Percentiles rank a stretch among this genome's conserved stretches.
Evolutionary conservation across 2,888 invertebrate species (phyloP).

Genomic region (Trissolcus japonicus): DNA sequence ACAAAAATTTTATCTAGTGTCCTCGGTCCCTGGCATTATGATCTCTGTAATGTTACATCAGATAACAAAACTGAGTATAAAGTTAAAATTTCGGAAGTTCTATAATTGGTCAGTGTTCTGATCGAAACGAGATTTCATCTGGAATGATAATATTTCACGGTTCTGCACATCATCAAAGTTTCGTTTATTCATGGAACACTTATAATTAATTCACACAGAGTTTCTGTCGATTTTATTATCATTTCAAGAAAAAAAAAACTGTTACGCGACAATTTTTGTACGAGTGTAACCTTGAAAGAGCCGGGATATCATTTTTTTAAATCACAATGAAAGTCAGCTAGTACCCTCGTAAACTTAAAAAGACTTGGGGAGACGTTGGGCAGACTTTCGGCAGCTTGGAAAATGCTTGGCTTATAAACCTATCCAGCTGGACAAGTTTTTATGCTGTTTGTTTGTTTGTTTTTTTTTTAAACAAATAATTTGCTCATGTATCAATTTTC

Average conservation of each 20-base stretch:
- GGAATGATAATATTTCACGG: slow-evolving; percentile 45
- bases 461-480: too few species aligned
- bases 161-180: slow-evolving; percentile 32
- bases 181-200: slow-evolving; percentile 46
- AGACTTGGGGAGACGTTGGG: too few species aligned
- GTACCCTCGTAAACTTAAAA: too few species aligned
- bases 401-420: too few species aligned
- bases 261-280: slow-evolving; percentile 8
- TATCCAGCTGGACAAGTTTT: too few species aligned
- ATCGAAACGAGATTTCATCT: slow-evolving; percentile 44
- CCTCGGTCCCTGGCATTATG: slow-evolving; percentile 24
- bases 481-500: too few species aligned
- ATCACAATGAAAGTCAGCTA: not conserved
- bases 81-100: slow-evolving; percentile 29
- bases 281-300: not conserved
- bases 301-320: not conserved
- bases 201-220: slow-evolving; percentile 43
- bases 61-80: slow-evolving; percentile 5
- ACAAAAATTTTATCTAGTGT: slow-evolving; percentile 22
- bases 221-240: slow-evolving; percentile 33
- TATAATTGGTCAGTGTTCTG: slow-evolving; percentile 29
- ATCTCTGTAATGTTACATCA: slow-evolving; percentile 29
- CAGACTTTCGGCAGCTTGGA: too few species aligned
- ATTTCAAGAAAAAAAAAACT: slow-evolving; percentile 12
- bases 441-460: too few species aligned